phyloP scores from a whole-genome alignment of 2,888 invertebrate genomes.

The Dromius quadrimaculatus region DNA sequence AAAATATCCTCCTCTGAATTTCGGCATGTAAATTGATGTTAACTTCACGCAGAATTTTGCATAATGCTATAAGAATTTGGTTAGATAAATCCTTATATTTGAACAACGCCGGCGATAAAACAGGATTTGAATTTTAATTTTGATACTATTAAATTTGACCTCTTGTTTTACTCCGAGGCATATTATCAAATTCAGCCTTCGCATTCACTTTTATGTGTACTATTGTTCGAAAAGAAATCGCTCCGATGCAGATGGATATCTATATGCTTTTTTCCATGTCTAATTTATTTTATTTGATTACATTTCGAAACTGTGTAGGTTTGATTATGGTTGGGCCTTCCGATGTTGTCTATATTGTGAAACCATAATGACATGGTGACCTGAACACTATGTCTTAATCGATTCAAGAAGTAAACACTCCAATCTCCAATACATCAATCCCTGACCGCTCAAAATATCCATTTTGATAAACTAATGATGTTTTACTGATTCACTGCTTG shows the following conservation, averaged over 20 bases:
- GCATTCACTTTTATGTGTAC: conserved; percentile 19
- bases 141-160: conserved; percentile 40
- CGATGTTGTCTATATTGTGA: too few species aligned
- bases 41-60: conserved; percentile 37
- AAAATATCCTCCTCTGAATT: conserved; percentile 28
- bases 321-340: too few species aligned
- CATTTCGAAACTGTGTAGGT: conserved; percentile 1
- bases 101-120: conserved; percentile 24
- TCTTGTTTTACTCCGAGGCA: conserved; percentile 16
- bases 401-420: too few species aligned
- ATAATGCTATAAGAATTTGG: conserved; percentile 27
- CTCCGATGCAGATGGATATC: conserved; percentile 6
- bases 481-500: too few species aligned
- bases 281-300: background rate
- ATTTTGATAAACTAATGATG: too few species aligned
- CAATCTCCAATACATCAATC: too few species aligned
- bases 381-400: too few species aligned
- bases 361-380: too few species aligned
- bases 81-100: too few species aligned
- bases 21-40: conserved; percentile 40
- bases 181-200: conserved; percentile 48
- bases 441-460: too few species aligned
- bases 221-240: conserved; percentile 6
- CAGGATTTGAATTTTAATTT: conserved; percentile 26
- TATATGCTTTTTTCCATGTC: background rate